Conservation (phyloP, 2,797 vertebrate species). For the Okamejei kenojei region DNA sequence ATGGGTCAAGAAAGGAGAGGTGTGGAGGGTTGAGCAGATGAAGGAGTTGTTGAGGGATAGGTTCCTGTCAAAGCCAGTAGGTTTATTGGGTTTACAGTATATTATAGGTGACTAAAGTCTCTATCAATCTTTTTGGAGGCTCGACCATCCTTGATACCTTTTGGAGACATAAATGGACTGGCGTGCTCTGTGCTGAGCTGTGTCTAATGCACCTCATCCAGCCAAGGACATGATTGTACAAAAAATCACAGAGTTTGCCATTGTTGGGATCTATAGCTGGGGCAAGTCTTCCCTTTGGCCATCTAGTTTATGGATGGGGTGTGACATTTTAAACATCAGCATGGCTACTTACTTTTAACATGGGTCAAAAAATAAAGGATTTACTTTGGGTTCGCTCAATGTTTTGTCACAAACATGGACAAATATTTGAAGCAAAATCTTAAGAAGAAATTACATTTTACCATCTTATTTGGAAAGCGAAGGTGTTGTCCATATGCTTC, state of each 20-base stretch:
- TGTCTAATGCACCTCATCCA: not conserved
- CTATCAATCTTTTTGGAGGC: not conserved
- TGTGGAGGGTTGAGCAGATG: too few relatives aligned
- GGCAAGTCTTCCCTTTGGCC: not conserved
- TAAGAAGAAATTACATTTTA: not conserved
- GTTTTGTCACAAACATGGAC: not conserved
- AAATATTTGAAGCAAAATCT: not conserved
- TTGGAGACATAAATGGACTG: not conserved
- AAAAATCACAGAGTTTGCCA: not conserved
- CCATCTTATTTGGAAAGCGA: not conserved
- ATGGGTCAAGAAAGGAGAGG: too few relatives aligned
- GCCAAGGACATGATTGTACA: not conserved
- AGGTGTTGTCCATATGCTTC: not conserved
- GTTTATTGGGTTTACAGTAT: too few relatives aligned
- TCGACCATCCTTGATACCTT: not conserved
- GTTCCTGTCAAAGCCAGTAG: too few relatives aligned
- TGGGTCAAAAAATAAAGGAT: not conserved
- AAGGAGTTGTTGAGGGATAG: too few relatives aligned
- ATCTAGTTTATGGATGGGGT: not conserved
- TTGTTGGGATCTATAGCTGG: not conserved
- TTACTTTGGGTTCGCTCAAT: not conserved
- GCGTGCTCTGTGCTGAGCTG: too few relatives aligned
- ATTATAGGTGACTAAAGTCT: not conserved
- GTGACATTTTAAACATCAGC: not conserved
- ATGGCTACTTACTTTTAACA: not conserved